Percentiles rank a stretch among this genome's conserved stretches.
phyloP scores from a whole-genome alignment of 2,888 invertebrate genomes.

The Orchestes rusci region DNA sequence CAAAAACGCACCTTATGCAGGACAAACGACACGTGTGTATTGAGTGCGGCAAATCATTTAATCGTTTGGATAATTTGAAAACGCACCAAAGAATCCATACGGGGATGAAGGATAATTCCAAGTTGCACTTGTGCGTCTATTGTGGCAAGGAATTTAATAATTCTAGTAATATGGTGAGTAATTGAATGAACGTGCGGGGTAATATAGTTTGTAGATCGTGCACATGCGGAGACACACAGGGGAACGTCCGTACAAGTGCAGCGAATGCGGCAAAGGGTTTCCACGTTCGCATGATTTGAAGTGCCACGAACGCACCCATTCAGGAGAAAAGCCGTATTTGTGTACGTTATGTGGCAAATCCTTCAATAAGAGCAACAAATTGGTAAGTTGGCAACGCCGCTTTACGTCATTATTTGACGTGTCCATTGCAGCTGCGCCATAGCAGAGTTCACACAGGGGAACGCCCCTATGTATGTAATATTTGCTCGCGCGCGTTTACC shows the following conservation, averaged over 20 bases:
- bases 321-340: conserved; percentile 44
- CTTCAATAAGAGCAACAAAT: conserved; percentile 45
- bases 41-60: conserved; percentile 57
- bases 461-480: conserved; percentile 43
- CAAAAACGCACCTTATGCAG: conserved; percentile 50
- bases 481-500: conserved; percentile 50
- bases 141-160: conserved; percentile 46
- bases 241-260: conserved; percentile 44
- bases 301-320: conserved; percentile 45
- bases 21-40: conserved; percentile 50
- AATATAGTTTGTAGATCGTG: conserved; percentile 39
- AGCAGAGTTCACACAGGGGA: conserved; percentile 45
- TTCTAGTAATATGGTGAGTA: conserved; percentile 44
- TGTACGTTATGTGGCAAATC: conserved; percentile 45
- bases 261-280: conserved; percentile 43
- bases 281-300: conserved; percentile 45
- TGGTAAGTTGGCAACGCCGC: conserved; percentile 37
- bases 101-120: conserved; percentile 41
- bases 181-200: neutral
- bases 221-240: conserved; percentile 45
- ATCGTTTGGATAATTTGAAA: conserved; percentile 45
- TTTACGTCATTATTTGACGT: too few relatives aligned
- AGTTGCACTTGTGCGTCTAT: conserved; percentile 43
- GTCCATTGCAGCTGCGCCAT: conserved; percentile 42
- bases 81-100: conserved; percentile 43